phyloP scores from a whole-genome alignment of 2,888 invertebrate genomes.

The Epistrophe eligans region DNA sequence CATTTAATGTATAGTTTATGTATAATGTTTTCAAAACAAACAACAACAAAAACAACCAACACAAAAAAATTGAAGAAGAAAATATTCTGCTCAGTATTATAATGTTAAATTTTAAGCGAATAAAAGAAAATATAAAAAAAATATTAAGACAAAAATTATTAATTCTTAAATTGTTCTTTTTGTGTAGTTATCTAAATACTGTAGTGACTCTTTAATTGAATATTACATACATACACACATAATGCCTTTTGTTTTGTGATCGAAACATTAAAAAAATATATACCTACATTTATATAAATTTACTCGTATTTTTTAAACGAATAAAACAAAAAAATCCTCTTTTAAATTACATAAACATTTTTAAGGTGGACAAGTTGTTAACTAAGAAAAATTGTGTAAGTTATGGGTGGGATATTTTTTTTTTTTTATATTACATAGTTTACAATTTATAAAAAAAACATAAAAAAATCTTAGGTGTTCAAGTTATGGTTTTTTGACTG shows the following conservation, averaged over 20 bases:
- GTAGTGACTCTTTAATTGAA: constrained; percentile 38
- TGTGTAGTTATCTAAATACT: constrained; percentile 49
- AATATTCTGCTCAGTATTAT: constrained; percentile 83
- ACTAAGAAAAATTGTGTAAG: constrained; percentile 47
- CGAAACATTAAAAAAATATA: constrained; percentile 47
- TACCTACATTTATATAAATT: constrained; percentile 12
- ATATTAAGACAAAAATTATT: constrained; percentile 22
- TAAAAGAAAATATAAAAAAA: constrained; percentile 46
- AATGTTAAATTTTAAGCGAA: constrained; percentile 82
- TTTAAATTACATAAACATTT: constrained; percentile 45
- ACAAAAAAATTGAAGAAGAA: constrained; percentile 64
- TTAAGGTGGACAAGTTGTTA: constrained; percentile 57
- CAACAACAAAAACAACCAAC: constrained; percentile 7
- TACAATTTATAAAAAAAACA: constrained; percentile 10
- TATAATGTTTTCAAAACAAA: constrained; percentile 58
- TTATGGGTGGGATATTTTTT: constrained; percentile 59
- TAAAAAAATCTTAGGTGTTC: constrained; percentile 12
- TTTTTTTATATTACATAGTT: constrained; percentile 40
- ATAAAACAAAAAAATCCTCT: constrained; percentile 17
- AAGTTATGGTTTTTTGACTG: constrained; percentile 47
- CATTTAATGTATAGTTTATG: constrained; percentile 60
- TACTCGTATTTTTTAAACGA: constrained; percentile 21
- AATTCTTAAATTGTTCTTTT: constrained; percentile 39
- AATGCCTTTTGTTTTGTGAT: constrained; percentile 73
- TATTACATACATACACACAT: constrained; percentile 22